Conservation (phyloP, 2,113 vertebrate genomes). For the Rhadina sibilatrix region DNA sequence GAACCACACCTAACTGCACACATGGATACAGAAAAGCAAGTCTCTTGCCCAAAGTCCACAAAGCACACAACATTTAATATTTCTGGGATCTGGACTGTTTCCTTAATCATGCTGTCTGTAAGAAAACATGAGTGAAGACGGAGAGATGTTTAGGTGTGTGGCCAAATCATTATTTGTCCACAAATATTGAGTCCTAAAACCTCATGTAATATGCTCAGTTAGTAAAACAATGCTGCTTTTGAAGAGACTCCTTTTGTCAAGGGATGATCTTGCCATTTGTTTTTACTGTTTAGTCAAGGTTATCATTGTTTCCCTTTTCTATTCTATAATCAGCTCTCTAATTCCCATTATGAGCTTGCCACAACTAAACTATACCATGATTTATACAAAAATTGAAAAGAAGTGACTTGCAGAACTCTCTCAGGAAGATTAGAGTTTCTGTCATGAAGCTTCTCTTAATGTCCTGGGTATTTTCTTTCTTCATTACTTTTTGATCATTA, state of each 20-base stretch:
- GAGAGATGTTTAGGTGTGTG: not conserved
- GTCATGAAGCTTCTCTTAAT: not conserved
- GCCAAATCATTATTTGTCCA: not conserved
- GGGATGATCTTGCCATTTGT: not conserved
- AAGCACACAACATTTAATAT: rapidly evolving
- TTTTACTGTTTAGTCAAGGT: constrained; percentile 19
- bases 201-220: not conserved
- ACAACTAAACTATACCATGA: constrained; percentile 59
- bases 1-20: not conserved
- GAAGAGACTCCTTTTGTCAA: not conserved
- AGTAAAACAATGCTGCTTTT: not conserved
- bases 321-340: constrained; percentile 16
- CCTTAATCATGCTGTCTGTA: not conserved
- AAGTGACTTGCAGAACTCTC: constrained; percentile 46
- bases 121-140: not conserved
- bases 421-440: constrained; percentile 25
- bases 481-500: constrained; percentile 15
- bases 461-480: constrained; percentile 9
- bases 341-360: constrained; percentile 41
- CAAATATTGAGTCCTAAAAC: not conserved
- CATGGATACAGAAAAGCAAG: not conserved
- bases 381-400: constrained; percentile 58
- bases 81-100: not conserved
- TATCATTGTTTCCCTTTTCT: not conserved
- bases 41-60: not conserved